Evolutionary conservation across 92 coral and sea anemone genomes (phyloP).

Genomic region (Pocillopora grandis): DNA sequence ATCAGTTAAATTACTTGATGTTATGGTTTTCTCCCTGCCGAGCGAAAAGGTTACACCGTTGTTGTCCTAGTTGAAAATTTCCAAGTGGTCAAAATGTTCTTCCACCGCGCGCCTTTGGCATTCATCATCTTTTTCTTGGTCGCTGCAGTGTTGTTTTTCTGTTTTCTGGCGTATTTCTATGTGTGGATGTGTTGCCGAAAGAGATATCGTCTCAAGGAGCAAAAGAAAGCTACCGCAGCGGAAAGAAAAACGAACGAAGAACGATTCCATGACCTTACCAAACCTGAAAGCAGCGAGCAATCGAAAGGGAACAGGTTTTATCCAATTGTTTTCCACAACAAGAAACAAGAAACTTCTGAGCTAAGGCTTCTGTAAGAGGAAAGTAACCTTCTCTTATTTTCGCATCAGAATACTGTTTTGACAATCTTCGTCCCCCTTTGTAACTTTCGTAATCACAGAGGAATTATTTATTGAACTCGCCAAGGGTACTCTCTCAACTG

Average conservation of each 20-base stretch:
- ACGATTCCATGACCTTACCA: conserved; percentile 34
- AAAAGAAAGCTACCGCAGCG: background rate
- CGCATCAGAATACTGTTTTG: background rate
- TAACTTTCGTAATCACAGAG: background rate
- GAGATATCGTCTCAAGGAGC: conserved; percentile 31
- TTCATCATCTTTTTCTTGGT: conserved; percentile 40
- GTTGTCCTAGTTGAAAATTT: background rate
- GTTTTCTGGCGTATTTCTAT: conserved; percentile 38
- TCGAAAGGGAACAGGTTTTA: conserved; percentile 22
- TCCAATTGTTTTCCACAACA: conserved; percentile 40
- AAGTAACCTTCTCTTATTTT: background rate
- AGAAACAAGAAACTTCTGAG: conserved; percentile 37
- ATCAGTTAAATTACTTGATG: background rate
- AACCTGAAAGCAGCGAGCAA: conserved; percentile 14
- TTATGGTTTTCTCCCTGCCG: background rate
- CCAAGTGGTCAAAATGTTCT: conserved; percentile 17
- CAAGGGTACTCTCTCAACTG: too few relatives aligned
- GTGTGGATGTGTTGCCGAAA: conserved; percentile 49
- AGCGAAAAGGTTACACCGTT: background rate
- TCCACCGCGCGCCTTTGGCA: conserved; percentile 40
- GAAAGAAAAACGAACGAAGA: conserved; percentile 33
- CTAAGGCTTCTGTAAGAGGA: conserved; percentile 19
- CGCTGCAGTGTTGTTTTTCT: conserved; percentile 35
- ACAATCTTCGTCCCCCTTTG: background rate
- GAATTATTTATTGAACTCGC: background rate